Evolutionary conservation across 2,888 invertebrate species (phyloP), one percentile per base, ranked within the genome.

Genomic region (Zhengitettix transpicula): DNA sequence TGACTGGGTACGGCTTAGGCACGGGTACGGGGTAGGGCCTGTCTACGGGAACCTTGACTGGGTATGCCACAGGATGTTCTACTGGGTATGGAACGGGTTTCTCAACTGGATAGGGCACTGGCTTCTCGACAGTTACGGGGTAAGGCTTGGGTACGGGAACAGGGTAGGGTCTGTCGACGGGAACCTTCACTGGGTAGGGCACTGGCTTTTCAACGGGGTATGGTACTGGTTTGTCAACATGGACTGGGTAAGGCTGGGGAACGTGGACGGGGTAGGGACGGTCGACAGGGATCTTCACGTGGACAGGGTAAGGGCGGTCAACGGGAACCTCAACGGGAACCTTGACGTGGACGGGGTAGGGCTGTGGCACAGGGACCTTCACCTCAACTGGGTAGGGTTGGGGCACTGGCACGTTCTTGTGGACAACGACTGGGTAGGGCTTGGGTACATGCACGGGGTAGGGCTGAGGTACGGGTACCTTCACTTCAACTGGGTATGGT

Each of bases 111-210:
- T 61, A 60, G 5, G 63, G 62, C 47, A 63, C 60, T 11, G 57
- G 62, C 58, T 60, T 64, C 58, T 62, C 60, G 40, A 64, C 63
- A 56, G 65, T 63, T 56, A 85, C 80, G 63, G 83, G 82, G 57
- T 87, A 82, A 65, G 84, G 84, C 67, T 85, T 85, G 1, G 79
- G 71, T 1, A 86, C 80, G 67, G 85, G 84, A 1, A 86, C 85
- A 0, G 86, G 81, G 73, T 85, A 85, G 1, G 87, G 87, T 62
- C 86, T 84, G 1, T 86, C 86, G 56, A 87, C 85, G 60, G 84
- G 82, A 40, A 87, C 78, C 71, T 83, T 83, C 64, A 86, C 76
- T 73, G 67, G 81, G 79, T 70, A 59, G n/a, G 65, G 65, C 12
- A 65, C 62, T 14, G 57, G 63, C 58, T 63, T 65, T 58, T 64